Base-by-base conservation (phyloP, 2,113 vertebrate species). In the Irena cyanogastra region DNA sequence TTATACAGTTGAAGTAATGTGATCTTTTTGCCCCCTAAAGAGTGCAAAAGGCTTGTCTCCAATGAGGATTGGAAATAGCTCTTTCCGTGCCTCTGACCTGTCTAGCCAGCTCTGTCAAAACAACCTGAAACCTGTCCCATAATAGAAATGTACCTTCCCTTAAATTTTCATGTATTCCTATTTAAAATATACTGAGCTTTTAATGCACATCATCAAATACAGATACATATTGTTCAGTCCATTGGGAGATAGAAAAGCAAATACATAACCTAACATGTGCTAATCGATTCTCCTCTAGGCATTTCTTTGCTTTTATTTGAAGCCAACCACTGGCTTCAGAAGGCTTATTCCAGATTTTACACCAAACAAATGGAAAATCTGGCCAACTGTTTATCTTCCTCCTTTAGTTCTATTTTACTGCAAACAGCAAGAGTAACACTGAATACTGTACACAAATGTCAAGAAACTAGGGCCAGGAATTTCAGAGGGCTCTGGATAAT, bases 291-390 rank as follows among this genome's bases (percentile, higher is more conserved):
- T 81, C 56, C 56, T 84, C 56, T 5, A 41, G 74, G 65, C 65
- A 54, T 65, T 59, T 68, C n/a, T 60, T 13, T 82, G 65, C 56
- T 94, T 95, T 93, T 23, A 79, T 87, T 84, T 60, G 15, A 92
- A 60, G 81, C 49, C 94, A 96, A 45, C 44, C 45, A 14, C 53
- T 61, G 82, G 49, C 42, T 93, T 77, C 56, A 64, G 64, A 17
- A 80, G 75, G 78, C 79, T 88, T 72, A 49, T 8, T 80, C 84
- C 92, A 93, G 85, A 90, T 90, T 91, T 91, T 90, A 68, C 56
- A 86, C 60, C 31, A 83, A 95, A 87, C 0, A 0, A 95, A 47
- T 64, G n/a, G 68, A 89, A 94, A 96, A 94, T 66, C 47, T 39
- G 42, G 21, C 59, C 68, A 69, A 78, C 22, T 59, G 53, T 71